phyloP scores from a whole-genome alignment of 2,113 vertebrate genomes.

The Pterocles orientalis region DNA sequence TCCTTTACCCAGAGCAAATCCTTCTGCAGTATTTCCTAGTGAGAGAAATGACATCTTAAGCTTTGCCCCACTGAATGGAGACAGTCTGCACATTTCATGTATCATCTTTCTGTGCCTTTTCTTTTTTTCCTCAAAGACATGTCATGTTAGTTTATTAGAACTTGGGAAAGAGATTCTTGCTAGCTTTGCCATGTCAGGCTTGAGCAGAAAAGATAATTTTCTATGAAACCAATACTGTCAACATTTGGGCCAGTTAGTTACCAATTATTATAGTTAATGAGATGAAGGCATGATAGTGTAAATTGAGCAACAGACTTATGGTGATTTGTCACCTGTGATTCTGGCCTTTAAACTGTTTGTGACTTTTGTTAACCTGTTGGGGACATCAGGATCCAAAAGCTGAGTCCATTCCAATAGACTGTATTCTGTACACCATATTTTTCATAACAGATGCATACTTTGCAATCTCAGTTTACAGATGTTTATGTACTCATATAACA shows the following conservation, averaged over 20 bases:
- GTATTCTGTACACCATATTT: background rate
- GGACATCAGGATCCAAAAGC: background rate
- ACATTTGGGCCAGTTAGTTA: background rate
- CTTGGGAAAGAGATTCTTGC: background rate
- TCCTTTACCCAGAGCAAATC: background rate
- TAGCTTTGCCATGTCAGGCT: background rate
- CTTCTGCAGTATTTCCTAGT: background rate
- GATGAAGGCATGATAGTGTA: background rate
- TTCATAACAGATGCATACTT: background rate
- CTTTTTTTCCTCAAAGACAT: background rate
- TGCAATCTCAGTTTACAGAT: background rate
- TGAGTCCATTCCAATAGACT: background rate
- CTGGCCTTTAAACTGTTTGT: background rate
- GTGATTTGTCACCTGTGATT: background rate
- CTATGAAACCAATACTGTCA: background rate
- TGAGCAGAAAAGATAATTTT: background rate
- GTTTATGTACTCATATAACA: constrained; percentile 64
- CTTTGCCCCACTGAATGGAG: background rate
- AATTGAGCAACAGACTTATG: background rate
- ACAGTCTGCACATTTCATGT: background rate
- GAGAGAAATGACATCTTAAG: background rate
- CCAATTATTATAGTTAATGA: background rate
- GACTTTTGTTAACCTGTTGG: background rate
- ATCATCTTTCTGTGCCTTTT: background rate
- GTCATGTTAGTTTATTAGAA: background rate